A percentile compares a stretch with the other conserved stretches of the same genome.
Conservation (phyloP, 2,797 vertebrate genomes). For the Lagothrix lagotricha region DNA sequence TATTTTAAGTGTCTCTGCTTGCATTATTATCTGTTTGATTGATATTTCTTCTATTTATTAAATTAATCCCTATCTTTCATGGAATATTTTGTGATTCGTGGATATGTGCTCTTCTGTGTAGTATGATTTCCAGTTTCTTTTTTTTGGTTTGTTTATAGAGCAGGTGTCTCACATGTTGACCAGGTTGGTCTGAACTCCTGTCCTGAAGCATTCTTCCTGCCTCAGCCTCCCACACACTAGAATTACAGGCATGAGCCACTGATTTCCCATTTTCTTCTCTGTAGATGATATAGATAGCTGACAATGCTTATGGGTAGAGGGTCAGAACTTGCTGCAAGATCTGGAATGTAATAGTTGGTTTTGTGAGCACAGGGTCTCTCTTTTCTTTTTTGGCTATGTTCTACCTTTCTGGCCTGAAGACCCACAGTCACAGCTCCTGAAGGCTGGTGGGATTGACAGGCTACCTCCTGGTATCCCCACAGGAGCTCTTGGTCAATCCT, state of each 20-base stretch:
- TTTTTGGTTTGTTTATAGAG: background rate
- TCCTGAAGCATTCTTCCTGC: background rate
- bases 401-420: background rate
- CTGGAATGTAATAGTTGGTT: background rate
- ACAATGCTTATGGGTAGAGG: background rate
- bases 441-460: background rate
- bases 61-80: background rate
- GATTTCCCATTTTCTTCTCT: background rate
- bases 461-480: background rate
- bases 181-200: background rate
- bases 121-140: background rate
- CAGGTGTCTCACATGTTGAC: background rate
- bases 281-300: background rate
- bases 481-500: background rate
- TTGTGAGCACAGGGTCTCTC: background rate
- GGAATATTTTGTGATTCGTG: background rate
- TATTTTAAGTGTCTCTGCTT: background rate
- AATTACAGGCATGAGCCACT: background rate
- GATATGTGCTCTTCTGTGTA: background rate
- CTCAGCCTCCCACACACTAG: background rate
- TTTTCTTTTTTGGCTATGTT: background rate
- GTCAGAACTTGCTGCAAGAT: background rate
- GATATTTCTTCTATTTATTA: background rate
- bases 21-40: background rate
- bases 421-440: background rate